phyloP scores from a whole-genome alignment of 2,888 invertebrate genomes.

The Hemaris fuciformis region DNA sequence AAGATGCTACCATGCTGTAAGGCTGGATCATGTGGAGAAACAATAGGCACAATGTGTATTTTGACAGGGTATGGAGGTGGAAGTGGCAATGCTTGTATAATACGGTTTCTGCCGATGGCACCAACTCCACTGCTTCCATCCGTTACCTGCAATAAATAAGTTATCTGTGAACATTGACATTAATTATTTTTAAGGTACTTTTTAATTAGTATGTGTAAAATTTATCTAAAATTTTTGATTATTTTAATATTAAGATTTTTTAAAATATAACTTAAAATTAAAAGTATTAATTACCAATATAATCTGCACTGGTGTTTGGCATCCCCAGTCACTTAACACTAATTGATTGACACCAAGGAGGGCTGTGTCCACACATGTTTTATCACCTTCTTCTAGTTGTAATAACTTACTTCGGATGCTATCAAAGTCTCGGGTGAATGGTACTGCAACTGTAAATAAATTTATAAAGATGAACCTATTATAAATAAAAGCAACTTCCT shows the following conservation, averaged over 20 bases:
- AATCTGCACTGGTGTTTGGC: slow-evolving; percentile 90
- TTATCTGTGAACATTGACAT: not conserved
- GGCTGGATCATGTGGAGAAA: slow-evolving; percentile 83
- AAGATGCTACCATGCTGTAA: slow-evolving; percentile 60
- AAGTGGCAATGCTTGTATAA: slow-evolving; percentile 83
- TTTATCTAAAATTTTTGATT: too few relatives aligned
- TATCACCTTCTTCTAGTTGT: slow-evolving; percentile 91
- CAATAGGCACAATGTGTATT: slow-evolving; percentile 87
- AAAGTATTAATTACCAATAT: too few relatives aligned
- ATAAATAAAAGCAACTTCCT: not conserved
- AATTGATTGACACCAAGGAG: slow-evolving; percentile 90
- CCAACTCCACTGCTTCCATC: slow-evolving; percentile 74
- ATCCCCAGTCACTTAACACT: slow-evolving; percentile 94
- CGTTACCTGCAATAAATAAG: slow-evolving; percentile 50
- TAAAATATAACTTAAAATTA: too few relatives aligned
- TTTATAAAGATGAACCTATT: not conserved
- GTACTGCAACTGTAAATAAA: slow-evolving; percentile 82
- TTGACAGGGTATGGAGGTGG: slow-evolving; percentile 92
- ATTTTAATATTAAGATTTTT: too few relatives aligned
- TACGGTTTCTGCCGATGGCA: slow-evolving; percentile 62
- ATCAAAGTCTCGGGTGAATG: slow-evolving; percentile 95
- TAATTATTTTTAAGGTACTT: too few relatives aligned
- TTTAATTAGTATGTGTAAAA: too few relatives aligned
- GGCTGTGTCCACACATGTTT: slow-evolving; percentile 91
- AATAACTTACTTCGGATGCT: slow-evolving; percentile 87